Conservation (phyloP, 37 sponge, comb jelly and placozoan genomes). For the Chondrosia reniformis region DNA sequence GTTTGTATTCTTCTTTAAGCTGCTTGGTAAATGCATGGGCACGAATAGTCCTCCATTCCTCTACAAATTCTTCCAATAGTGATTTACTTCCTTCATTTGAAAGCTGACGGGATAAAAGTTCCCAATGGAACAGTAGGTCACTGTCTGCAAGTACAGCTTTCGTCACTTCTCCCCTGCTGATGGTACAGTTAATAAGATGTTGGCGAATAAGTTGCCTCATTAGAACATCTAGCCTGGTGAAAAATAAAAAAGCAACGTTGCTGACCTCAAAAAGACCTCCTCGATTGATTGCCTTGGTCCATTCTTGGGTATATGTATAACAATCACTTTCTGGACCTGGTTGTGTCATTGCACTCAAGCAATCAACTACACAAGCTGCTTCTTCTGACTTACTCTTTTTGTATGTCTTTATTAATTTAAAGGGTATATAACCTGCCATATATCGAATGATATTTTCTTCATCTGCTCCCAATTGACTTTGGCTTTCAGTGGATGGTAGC, state of each 20-base stretch:
- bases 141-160: background rate
- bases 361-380: background rate
- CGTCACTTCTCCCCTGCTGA: conserved; percentile 3
- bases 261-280: conserved; percentile 13
- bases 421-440: conserved; percentile 11
- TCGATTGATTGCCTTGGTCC: background rate
- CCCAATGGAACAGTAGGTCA: background rate
- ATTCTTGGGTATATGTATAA: conserved; percentile 7
- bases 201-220: background rate
- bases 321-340: conserved; percentile 7
- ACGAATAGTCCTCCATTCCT: conserved; percentile 9
- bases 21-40: conserved; percentile 11
- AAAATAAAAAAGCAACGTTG: conserved; percentile 7
- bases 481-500: background rate
- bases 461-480: conserved; percentile 2
- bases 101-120: conserved; percentile 10
- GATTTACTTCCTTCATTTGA: background rate
- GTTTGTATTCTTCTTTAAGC: background rate
- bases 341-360: background rate
- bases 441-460: conserved; percentile 20
- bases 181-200: background rate
- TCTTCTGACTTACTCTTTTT: background rate
- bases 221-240: background rate
- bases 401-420: background rate
- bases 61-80: background rate